These are phyloP conservation scores for Chrysopilus asiliformis DNA, from an alignment of 2,888 invertebrate species.

Conservation along the genomic window DNA sequence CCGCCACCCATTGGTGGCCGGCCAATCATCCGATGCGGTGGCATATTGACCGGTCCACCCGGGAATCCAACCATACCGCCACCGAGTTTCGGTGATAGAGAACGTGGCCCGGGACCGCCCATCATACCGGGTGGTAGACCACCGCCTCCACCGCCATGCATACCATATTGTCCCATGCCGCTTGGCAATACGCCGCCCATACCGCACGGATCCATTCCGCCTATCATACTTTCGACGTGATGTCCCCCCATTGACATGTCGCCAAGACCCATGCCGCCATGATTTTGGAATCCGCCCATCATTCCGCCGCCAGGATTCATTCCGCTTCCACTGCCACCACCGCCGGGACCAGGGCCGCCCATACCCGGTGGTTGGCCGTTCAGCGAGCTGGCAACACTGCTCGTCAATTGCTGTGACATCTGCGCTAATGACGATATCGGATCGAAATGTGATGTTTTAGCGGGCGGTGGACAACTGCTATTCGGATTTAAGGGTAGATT, in stretches of 20 bases:
- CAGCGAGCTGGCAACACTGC: slow-evolving; percentile 48
- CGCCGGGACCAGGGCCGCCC: slow-evolving; percentile 27
- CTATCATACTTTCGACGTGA: slow-evolving; percentile 24
- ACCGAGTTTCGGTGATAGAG: slow-evolving; percentile 54
- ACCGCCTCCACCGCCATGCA: slow-evolving; percentile 16
- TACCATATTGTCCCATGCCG: slow-evolving; percentile 29
- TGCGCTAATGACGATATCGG: slow-evolving; percentile 88
- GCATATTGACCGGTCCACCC: slow-evolving; percentile 31
- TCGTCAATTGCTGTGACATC: slow-evolving; percentile 86
- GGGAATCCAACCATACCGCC: slow-evolving; percentile 38
- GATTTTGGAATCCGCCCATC: slow-evolving; percentile 13
- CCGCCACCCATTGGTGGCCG: slow-evolving; percentile 44
- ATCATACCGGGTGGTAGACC: slow-evolving; percentile 38
- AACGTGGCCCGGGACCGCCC: slow-evolving; percentile 35
- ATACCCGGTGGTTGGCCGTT: slow-evolving; percentile 40
- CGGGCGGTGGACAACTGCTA: slow-evolving; percentile 41
- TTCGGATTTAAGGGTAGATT: slow-evolving; percentile 55
- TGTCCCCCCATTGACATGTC: slow-evolving; percentile 13
- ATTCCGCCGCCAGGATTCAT: slow-evolving; percentile 35
- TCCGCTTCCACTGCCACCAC: slow-evolving; percentile 27
- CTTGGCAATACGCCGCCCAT: slow-evolving; percentile 40
- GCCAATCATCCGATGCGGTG: slow-evolving; percentile 46
- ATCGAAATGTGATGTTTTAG: slow-evolving; percentile 65
- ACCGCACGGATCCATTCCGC: slow-evolving; percentile 18
- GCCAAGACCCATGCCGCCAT: slow-evolving; percentile 10